Conservation (phyloP, 2,888 invertebrate genomes). For the Pseudeuparius sepicola region DNA sequence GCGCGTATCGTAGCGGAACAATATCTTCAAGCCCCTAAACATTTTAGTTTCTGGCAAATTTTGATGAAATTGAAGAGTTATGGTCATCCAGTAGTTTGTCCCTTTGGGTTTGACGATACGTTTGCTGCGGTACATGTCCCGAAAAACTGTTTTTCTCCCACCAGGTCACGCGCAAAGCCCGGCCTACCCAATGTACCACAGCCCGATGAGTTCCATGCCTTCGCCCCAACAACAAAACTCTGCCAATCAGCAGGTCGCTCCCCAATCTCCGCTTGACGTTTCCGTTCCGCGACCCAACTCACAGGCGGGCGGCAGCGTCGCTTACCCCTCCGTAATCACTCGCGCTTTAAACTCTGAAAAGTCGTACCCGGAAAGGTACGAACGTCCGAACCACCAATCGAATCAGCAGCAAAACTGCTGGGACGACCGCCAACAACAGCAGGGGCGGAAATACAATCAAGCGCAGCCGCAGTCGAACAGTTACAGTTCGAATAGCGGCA, state of each 20-base stretch:
- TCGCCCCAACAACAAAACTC: constrained; percentile 60
- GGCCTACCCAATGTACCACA: constrained; percentile 76
- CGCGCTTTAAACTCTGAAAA: constrained; percentile 58
- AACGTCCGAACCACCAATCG: constrained; percentile 38
- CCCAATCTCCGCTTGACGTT: constrained; percentile 61
- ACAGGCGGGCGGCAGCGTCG: constrained; percentile 50
- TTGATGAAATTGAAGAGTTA: too few species aligned
- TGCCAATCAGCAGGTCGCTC: constrained; percentile 44
- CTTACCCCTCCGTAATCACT: constrained; percentile 76
- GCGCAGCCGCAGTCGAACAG: constrained; percentile 39
- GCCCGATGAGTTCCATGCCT: constrained; percentile 67
- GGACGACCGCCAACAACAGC: constrained; percentile 8
- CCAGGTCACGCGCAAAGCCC: constrained; percentile 65
- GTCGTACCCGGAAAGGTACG: constrained; percentile 45
- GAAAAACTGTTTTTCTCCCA: too few species aligned
- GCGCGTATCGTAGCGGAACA: too few species aligned
- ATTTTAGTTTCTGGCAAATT: too few species aligned
- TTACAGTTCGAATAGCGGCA: constrained; percentile 39
- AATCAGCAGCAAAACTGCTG: constrained; percentile 17
- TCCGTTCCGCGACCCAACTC: constrained; percentile 54
- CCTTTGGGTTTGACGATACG: too few species aligned
- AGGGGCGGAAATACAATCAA: constrained; percentile 35
- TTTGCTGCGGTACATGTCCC: too few species aligned
- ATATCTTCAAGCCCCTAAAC: too few species aligned
- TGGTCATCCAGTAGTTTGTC: too few species aligned